Base-by-base conservation (phyloP, 2,888 invertebrate species). In the Cyaniris semiargus region DNA sequence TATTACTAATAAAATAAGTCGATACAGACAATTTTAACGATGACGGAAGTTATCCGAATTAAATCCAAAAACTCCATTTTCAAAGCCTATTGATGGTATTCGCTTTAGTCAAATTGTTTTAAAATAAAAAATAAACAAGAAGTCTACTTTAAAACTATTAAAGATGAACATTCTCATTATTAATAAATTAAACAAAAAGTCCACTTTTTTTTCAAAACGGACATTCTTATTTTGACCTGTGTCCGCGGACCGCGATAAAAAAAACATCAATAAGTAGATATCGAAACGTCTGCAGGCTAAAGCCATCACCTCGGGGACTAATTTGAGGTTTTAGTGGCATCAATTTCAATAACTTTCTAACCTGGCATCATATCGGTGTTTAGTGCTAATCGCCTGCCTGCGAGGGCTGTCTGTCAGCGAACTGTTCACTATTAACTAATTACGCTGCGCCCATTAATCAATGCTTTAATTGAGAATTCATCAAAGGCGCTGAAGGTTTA, bases 391-490 rank as follows among this genome's bases (percentile, higher is more conserved):
- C 82, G 81, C 79, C 81, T 78, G 76, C 87, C 89, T 88, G 70
- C 79, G 78, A 89, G 89, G 86, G 80, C 82, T 82, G 84, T 84
- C 86, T 85, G 81, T 84, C 83, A 81, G 70, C 83, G 81, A 81
- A 78, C 76, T 34, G 74, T 76, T 44, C 75, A 76, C 76, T 74
- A 74, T 74, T 53, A 87, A 86, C 83, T 91, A 91, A 92, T 92
- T 89, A 89, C 83, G 86, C 89, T 86, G 80, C 78, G 79, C 79
- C 78, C 84, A 85, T 91, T 90, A 89, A 91, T 91, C 90, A 89
- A 81, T 80, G 81, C 80, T 85, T 85, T 84, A 86, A 90, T 90
- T 89, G 85, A 89, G 89, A 87, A 88, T 88, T 89, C 85, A 86
- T 76, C 70, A 80, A 80, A 81, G 81, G 80, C 80, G 74, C 10